Evolutionary conservation across 2,797 vertebrate genomes (phyloP), one percentile per base, ranked within the genome.

Genomic region (Uromys caudimaculatus): DNA sequence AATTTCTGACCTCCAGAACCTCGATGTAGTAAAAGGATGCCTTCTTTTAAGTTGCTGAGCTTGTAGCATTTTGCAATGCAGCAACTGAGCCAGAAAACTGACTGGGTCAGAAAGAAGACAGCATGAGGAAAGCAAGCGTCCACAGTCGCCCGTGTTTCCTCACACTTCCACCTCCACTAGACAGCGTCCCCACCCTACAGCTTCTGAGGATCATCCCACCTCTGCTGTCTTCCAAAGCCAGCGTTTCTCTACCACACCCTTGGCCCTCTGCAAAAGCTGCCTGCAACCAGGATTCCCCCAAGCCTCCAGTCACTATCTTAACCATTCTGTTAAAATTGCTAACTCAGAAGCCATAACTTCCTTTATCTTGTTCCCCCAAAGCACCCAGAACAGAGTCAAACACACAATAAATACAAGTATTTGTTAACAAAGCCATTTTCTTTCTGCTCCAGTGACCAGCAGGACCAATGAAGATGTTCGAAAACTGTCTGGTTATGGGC

Each of bases 311-410:
- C 67, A 29, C n/a, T 71, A 69, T 89, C 67, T 79, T 52, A 89
- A 38, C 44, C n/a, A 10, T 47, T n/a, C 62, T 35, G 29, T 67
- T 76, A 54, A 77, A 44, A 78, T 2, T 50, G 91, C 62, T 64
- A 94, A 81, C 76, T 73, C 88, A 76, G 92, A 94, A 91, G 84
- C n/a, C 76, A 69, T 32, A 77, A 94, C 67, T 7, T 60, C 16
- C 41, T 86, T 86, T n/a, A 44, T 75, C 69, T 52, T 71, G 58
- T 9, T 79, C n/a, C 52, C 73, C 73, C 50, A 47, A 84, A 91
- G 86, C 23, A 73, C 47, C 41, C 47, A 82, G 76, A 29, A 90
- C 11, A 35, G 35, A 69, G 77, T 27, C 82, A 90, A 50, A 50
- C 50, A 81, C 35, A 88, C 23, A 44, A 82, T 23, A 64, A 76